A percentile compares a stretch with the other conserved stretches of the same genome.
phyloP scores from a whole-genome alignment of 1,140 invertebrate species.

The Penaeus indicus region DNA sequence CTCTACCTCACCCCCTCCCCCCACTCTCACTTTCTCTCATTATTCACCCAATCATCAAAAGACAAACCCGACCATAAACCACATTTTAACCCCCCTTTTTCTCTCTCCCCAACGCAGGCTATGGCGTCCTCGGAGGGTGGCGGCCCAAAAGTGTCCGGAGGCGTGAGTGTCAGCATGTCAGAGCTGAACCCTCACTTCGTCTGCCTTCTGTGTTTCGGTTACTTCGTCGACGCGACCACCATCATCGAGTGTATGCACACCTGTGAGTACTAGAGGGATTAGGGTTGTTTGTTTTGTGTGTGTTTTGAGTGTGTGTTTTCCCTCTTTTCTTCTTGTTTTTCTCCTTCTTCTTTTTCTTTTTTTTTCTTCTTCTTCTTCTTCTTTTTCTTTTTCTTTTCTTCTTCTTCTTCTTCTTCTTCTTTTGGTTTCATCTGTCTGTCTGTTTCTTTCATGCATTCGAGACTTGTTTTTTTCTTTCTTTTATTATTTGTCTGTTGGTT shows the following conservation, averaged over 20 bases:
- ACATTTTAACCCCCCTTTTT: background rate
- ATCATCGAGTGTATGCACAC: slow-evolving; percentile 96
- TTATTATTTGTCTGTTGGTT: no score
- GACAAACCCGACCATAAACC: background rate
- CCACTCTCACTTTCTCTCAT: background rate
- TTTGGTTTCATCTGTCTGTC: no score
- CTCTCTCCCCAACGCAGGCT: background rate
- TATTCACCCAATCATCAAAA: background rate
- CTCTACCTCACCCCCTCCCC: background rate
- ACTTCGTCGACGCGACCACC: slow-evolving; percentile 94
- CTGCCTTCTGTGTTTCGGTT: slow-evolving; percentile 91
- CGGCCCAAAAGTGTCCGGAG: slow-evolving; percentile 24
- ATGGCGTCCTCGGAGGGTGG: background rate
- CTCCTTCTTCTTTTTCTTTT: no score
- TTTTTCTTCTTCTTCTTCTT: no score
- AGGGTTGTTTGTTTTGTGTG: background rate
- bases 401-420: no score
- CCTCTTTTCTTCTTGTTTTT: background rate
- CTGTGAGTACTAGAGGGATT: slow-evolving; percentile 69
- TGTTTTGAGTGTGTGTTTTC: background rate
- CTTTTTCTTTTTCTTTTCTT: no score
- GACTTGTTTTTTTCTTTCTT: no score
- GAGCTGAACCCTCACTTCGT: slow-evolving; percentile 82
- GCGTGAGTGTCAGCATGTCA: slow-evolving; percentile 66
- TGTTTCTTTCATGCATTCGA: no score